phyloP scores from a whole-genome alignment of 2,888 invertebrate genomes.

The Leptinotarsa tumamoca region DNA sequence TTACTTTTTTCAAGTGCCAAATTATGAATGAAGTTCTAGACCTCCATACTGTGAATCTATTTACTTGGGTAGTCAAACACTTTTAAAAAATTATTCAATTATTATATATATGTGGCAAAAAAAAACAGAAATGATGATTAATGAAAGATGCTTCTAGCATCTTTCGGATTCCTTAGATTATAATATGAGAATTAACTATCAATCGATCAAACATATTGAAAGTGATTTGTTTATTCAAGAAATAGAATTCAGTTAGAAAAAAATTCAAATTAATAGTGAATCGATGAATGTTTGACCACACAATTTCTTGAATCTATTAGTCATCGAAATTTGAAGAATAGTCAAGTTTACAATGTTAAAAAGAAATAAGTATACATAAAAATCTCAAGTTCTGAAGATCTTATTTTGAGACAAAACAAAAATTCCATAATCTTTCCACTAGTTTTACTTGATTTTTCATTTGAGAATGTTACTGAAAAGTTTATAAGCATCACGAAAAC shows the following conservation, averaged over 20 bases:
- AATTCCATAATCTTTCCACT: too few relatives aligned
- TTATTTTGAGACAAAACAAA: neutral
- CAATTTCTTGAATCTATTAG: neutral
- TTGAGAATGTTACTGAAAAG: too few relatives aligned
- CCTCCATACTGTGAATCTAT: neutral
- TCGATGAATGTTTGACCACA: neutral
- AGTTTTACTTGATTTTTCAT: too few relatives aligned
- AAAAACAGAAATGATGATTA: neutral
- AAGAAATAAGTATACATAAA: neutral
- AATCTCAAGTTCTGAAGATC: neutral
- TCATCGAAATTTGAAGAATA: neutral
- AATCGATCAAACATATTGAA: too few relatives aligned
- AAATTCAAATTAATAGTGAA: too few relatives aligned
- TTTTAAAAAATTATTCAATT: too few relatives aligned
- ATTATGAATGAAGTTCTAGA: constrained; percentile 10
- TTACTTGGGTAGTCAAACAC: neutral
- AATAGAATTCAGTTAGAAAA: too few relatives aligned
- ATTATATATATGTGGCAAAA: neutral
- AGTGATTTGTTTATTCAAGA: too few relatives aligned
- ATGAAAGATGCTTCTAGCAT: too few relatives aligned
- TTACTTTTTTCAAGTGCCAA: neutral
- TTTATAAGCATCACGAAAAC: neutral
- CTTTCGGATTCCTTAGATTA: too few relatives aligned
- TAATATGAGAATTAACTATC: too few relatives aligned
- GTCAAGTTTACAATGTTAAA: constrained; percentile 9